A percentile compares a stretch with the other conserved stretches of the same genome.
phyloP scores from a whole-genome alignment of 2,113 vertebrate species.

The Hippoglossus stenolepis region DNA sequence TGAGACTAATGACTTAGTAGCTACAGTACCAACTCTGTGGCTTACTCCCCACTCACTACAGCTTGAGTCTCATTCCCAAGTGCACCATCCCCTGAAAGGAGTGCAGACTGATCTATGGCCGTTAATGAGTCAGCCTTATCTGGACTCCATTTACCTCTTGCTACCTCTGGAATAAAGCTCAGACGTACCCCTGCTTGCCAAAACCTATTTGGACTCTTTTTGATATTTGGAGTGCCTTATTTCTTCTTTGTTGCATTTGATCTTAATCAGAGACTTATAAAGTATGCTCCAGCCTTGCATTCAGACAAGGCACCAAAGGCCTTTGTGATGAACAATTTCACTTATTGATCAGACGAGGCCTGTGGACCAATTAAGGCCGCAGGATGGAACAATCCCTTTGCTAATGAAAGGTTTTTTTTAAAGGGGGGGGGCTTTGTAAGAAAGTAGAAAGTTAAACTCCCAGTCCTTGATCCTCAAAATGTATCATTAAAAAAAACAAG shows the following conservation, averaged over 20 bases:
- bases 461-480: not conserved
- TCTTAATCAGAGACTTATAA: conserved; percentile 29
- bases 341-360: conserved; percentile 42
- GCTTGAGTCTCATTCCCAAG: conserved; percentile 24
- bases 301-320: conserved; percentile 18
- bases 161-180: conserved; percentile 14
- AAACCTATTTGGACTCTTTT: conserved; percentile 9
- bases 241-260: conserved; percentile 32
- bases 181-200: conserved; percentile 1
- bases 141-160: conserved; percentile 1
- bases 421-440: not conserved
- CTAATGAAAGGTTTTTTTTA: conserved; percentile 5
- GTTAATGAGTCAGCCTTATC: conserved; percentile 50
- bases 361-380: conserved; percentile 35
- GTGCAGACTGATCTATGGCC: conserved; percentile 12
- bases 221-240: conserved; percentile 17
- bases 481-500: not conserved
- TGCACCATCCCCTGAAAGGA: conserved; percentile 2
- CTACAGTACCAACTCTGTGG: not conserved
- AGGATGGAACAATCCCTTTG: conserved; percentile 33
- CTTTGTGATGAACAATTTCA: conserved; percentile 14
- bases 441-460: not conserved
- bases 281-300: conserved; percentile 2
- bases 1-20: conserved; percentile 7
- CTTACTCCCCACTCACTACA: conserved; percentile 1